Evolutionary conservation across 2,113 vertebrate genomes (phyloP).

Genomic region (Chionomys nivalis): DNA sequence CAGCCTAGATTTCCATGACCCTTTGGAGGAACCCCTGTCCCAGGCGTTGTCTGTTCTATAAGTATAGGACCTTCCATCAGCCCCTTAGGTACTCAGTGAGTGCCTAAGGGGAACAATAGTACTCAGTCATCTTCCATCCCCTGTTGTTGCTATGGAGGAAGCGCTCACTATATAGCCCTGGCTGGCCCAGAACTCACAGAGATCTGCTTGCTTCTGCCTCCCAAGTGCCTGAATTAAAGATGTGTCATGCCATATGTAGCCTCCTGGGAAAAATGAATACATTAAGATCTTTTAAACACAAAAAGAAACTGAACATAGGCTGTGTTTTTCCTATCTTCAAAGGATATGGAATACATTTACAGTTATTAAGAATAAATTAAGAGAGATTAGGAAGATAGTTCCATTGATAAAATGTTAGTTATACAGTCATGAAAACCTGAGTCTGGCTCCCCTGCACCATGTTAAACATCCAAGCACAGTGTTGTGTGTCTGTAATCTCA

Average conservation of each 20-base stretch:
- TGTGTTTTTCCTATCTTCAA: slow-evolving; percentile 46
- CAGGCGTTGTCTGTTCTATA: neutral
- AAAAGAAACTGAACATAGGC: neutral
- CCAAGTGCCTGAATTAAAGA: neutral
- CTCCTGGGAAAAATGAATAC: slow-evolving; percentile 18
- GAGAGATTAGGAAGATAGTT: neutral
- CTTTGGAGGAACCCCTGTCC: neutral
- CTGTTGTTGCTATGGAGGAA: neutral
- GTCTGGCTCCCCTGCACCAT: neutral
- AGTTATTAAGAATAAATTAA: neutral
- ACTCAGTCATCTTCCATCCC: neutral
- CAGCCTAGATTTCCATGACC: neutral
- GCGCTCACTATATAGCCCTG: neutral
- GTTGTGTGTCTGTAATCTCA: neutral
- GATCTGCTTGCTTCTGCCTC: neutral
- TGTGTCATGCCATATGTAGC: neutral
- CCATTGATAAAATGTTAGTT: neutral
- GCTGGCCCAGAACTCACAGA: neutral
- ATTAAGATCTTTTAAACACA: slow-evolving; percentile 16
- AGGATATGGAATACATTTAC: neutral
- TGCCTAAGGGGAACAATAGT: neutral
- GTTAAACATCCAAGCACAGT: neutral
- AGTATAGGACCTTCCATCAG: neutral
- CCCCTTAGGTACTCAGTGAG: neutral
- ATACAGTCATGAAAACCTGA: neutral